These are phyloP conservation scores for Clinocottus analis DNA, from an alignment of 2,113 vertebrate species.

Conservation along the genomic window DNA sequence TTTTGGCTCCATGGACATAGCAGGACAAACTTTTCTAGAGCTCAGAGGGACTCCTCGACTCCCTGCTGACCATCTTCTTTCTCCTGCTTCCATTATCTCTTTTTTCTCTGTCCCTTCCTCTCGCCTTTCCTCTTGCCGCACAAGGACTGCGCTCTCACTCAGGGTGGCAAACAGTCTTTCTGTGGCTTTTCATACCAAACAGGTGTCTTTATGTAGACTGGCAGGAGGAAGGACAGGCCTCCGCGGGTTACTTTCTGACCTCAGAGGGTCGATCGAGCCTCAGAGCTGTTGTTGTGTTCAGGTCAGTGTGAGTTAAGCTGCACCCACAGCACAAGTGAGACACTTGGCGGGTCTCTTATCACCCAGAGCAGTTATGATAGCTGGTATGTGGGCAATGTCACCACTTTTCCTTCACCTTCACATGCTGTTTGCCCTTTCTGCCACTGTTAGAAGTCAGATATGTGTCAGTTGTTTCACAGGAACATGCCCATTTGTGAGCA, in stretches of 20 bases:
- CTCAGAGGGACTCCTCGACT: slow-evolving; percentile 52
- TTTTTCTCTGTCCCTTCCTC: slow-evolving; percentile 34
- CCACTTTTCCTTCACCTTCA: slow-evolving; percentile 24
- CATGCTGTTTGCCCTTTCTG: slow-evolving; percentile 36
- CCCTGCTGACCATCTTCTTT: slow-evolving; percentile 47
- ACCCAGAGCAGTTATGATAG: background rate
- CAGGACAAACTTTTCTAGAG: slow-evolving; percentile 71
- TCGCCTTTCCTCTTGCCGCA: slow-evolving; percentile 35
- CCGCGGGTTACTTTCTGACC: slow-evolving; percentile 41
- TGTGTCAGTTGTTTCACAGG: slow-evolving; percentile 18
- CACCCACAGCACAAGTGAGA: slow-evolving; percentile 21
- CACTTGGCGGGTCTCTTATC: slow-evolving; percentile 44
- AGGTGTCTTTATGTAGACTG: slow-evolving; percentile 71
- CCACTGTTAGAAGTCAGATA: slow-evolving; percentile 6
- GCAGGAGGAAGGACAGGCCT: slow-evolving; percentile 47
- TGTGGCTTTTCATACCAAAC: slow-evolving; percentile 54
- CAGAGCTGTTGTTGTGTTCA: slow-evolving; percentile 32
- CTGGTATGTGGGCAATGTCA: slow-evolving; percentile 26
- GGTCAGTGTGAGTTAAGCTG: slow-evolving; percentile 41
- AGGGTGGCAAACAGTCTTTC: slow-evolving; percentile 43
- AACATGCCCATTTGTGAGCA: slow-evolving; percentile 2
- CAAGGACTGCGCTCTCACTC: slow-evolving; percentile 44
- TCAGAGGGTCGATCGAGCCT: slow-evolving; percentile 32
- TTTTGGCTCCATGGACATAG: slow-evolving; percentile 71
- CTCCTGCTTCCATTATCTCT: slow-evolving; percentile 35